Evolutionary conservation across 2,888 invertebrate species (phyloP), one percentile per base, ranked within the genome.

Genomic region (Microctonus aethiopoides): DNA sequence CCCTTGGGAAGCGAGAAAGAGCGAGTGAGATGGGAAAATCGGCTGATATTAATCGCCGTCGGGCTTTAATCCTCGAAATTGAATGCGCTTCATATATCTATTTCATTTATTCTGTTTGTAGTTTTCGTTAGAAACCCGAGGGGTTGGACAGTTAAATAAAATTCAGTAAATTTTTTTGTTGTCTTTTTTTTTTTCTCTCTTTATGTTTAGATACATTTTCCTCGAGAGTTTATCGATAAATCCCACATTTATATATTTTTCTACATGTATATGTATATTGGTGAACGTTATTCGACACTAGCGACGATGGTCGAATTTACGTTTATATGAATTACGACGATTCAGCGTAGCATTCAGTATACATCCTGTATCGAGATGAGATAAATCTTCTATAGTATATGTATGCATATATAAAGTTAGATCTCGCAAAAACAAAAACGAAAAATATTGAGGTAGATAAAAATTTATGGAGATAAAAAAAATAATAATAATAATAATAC

Each of bases 321-420:
- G 32, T 29, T 41, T 39, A 68, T 71, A 68, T 68, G 68, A 71
- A 65, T 64, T 65, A 61, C 61, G 60, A 60, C 64, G 41, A 36
- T 39, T 34, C 26, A 36, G 32, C 51, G 20, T 39, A n/a, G 68
- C 56, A 64, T 68, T 59, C 57, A 64, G 64, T 36, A 62, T 68
- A 36, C 62, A 39, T 20, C 36, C 36, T 68, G 52, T 29, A 71
- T 64, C 71, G 26, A 32, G 20, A 13, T 13, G n/a, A 39, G 10
- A 39, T 24, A 20, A 22, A 39, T 16, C 34, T 10, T 34, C n/a
- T 34, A 13, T 7, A 3, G 7, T 59, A 16, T 36, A 2, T n/a
- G n/a, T n/a, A n/a, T n/a, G n/a, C n/a, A n/a, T n/a, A n/a, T n/a
- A n/a, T n/a, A n/a, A n/a, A n/a, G n/a, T n/a, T n/a, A n/a, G n/a